phyloP scores from a whole-genome alignment of 2,113 vertebrate genomes.

The Tiliqua scincoides region DNA sequence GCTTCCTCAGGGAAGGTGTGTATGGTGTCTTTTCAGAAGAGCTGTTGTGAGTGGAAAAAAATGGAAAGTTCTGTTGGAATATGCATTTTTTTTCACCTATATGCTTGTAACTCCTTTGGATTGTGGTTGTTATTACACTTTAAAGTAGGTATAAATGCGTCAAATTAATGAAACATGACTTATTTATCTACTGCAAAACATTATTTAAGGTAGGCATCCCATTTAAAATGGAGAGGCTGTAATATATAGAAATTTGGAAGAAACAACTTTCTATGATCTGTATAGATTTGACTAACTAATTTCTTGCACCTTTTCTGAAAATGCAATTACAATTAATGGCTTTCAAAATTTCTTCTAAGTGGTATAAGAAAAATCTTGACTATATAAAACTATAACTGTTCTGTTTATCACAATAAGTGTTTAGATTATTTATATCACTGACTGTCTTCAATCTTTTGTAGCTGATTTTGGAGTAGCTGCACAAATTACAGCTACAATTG shows the following conservation, averaged over 20 bases:
- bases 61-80: not conserved
- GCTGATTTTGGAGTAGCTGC: slow-evolving; percentile 98
- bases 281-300: not conserved
- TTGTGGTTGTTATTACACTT: not conserved
- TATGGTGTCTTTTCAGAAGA: not conserved
- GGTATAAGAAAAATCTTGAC: not conserved
- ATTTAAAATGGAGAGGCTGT: not conserved
- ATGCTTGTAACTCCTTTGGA: not conserved
- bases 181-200: not conserved
- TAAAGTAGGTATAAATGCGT: too few species aligned
- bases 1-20: not conserved
- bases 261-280: not conserved
- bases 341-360: not conserved
- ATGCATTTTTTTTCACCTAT: not conserved
- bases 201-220: not conserved
- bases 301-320: not conserved
- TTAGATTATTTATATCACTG: not conserved
- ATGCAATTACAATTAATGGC: not conserved
- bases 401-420: not conserved
- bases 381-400: not conserved
- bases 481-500: slow-evolving; percentile 97
- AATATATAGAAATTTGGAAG: not conserved
- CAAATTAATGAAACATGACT: not conserved
- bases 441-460: slow-evolving; percentile 56
- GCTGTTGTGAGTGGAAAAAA: not conserved